Conservation (phyloP, 2,113 vertebrate species). For the Melanotaenia duboulayi region DNA sequence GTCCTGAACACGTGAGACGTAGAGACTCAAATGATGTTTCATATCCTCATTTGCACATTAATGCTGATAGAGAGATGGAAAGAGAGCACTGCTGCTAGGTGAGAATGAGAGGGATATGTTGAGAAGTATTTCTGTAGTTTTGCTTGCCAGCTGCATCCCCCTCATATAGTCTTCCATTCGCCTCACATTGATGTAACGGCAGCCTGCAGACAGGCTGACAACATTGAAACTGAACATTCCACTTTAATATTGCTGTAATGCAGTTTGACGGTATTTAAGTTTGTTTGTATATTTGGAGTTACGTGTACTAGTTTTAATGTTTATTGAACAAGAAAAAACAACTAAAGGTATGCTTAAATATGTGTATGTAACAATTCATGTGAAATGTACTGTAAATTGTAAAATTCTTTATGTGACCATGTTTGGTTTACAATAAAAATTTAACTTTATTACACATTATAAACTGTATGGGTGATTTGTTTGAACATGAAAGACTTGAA, state of each 20-base stretch:
- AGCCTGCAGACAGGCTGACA: constrained; percentile 81
- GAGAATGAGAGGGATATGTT: constrained; percentile 51
- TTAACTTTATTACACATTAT: constrained; percentile 81
- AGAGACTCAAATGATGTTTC: constrained; percentile 44
- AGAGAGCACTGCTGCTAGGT: constrained; percentile 68
- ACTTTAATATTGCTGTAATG: constrained; percentile 89
- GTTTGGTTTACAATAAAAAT: constrained; percentile 96
- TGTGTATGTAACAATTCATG: constrained; percentile 87
- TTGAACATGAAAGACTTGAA: background rate
- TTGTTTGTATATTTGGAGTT: constrained; percentile 92
- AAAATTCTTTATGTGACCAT: constrained; percentile 93
- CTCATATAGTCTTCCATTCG: constrained; percentile 76
- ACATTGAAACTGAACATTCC: constrained; percentile 87
- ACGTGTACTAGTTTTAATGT: constrained; percentile 93
- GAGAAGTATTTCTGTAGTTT: constrained; percentile 38
- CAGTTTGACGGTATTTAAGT: constrained; percentile 91
- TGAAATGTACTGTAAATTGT: constrained; percentile 97
- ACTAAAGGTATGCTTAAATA: constrained; percentile 85
- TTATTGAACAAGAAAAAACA: constrained; percentile 90
- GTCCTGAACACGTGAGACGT: constrained; percentile 37
- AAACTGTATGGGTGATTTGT: background rate
- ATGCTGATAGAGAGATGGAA: constrained; percentile 43
- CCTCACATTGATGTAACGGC: constrained; percentile 70
- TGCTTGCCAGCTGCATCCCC: constrained; percentile 78
- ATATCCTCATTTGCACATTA: constrained; percentile 67